A percentile compares a stretch with the other conserved stretches of the same genome.
These are phyloP conservation scores for Drosophila pegasa DNA, from an alignment of 2,888 invertebrate genomes.

Conservation along the genomic window DNA sequence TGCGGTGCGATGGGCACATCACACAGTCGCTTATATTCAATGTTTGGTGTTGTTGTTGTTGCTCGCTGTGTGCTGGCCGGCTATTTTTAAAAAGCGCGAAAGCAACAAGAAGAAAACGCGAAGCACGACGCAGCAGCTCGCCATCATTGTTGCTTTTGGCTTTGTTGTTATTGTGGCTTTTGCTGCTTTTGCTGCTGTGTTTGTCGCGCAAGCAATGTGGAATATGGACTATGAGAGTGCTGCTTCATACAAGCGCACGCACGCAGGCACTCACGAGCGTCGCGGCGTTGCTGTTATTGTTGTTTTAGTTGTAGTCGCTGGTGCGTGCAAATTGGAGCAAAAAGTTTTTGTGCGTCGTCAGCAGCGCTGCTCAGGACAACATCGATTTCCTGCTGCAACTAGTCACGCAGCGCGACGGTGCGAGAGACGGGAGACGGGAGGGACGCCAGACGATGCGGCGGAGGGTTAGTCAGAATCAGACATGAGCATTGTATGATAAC, in stretches of 20 bases:
- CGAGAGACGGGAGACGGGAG: background rate
- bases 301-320: slow-evolving; percentile 30
- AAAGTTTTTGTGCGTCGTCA: slow-evolving; percentile 39
- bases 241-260: slow-evolving; percentile 44
- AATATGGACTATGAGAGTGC: slow-evolving; percentile 70
- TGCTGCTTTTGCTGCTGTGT: slow-evolving; percentile 35
- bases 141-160: slow-evolving; percentile 61
- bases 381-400: slow-evolving; percentile 69
- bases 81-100: slow-evolving; percentile 77
- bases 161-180: slow-evolving; percentile 41
- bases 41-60: slow-evolving; percentile 55
- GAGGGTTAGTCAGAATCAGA: slow-evolving; percentile 27
- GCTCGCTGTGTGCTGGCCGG: slow-evolving; percentile 59
- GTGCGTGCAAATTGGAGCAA: slow-evolving; percentile 73
- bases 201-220: slow-evolving; percentile 62
- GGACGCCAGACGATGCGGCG: slow-evolving; percentile 1
- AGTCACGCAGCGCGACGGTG: slow-evolving; percentile 6
- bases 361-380: slow-evolving; percentile 39
- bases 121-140: slow-evolving; percentile 61
- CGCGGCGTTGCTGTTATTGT: slow-evolving; percentile 30
- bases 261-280: slow-evolving; percentile 15
- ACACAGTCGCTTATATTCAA: slow-evolving; percentile 15
- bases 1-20: slow-evolving; percentile 17
- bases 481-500: slow-evolving; percentile 64
- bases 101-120: slow-evolving; percentile 63